Base-by-base conservation (phyloP, 2,888 invertebrate species). In the Caenorhabditis macrosperma region DNA sequence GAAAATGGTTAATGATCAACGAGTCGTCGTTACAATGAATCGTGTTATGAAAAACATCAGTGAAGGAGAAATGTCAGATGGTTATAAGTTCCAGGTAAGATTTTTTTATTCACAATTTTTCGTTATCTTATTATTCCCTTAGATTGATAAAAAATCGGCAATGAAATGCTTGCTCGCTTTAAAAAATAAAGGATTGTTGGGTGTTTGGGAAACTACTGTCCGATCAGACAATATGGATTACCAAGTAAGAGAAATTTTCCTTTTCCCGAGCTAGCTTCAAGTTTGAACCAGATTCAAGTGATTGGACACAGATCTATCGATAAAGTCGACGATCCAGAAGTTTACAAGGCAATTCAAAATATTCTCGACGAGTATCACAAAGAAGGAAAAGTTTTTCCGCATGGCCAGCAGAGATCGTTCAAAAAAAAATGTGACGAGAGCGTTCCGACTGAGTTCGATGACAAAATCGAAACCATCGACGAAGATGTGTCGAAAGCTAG, bases 91-190 rank as follows among this genome's bases (percentile, higher is more conserved):
- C 52, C 78, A 82, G 61, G 88, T 85, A 48, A 22, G 48, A 55
- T 20, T 64, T 28, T 10, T 5, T 20, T 7, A 9, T 59, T 17
- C n/a, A n/a, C n/a, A n/a, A n/a, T n/a, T n/a, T n/a, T n/a, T n/a
- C n/a, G n/a, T n/a, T n/a, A n/a, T 38, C 3, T 38, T 44, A 17
- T 15, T 10, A 24, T 20, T 1, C 28, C 72, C 86, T 68, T 48
- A 88, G 88, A 87, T 90, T 26, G 90, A 90, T 77, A 88, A 88
- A 67, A 90, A 88, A 67, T 87, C 88, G 2, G 63, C 86, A 17
- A 52, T 84, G 59, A 90, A 90, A 74, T 86, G 87, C 55, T 61
- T 89, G 20, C 52, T 83, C 15, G 86, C 88, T 12, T 71, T 89
- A 7, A 75, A 84, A 55, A 71, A 52, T 26, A 79, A 83, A 57